Conservation (phyloP, 2,888 invertebrate species). For the Ichneumoninae sp. region DNA sequence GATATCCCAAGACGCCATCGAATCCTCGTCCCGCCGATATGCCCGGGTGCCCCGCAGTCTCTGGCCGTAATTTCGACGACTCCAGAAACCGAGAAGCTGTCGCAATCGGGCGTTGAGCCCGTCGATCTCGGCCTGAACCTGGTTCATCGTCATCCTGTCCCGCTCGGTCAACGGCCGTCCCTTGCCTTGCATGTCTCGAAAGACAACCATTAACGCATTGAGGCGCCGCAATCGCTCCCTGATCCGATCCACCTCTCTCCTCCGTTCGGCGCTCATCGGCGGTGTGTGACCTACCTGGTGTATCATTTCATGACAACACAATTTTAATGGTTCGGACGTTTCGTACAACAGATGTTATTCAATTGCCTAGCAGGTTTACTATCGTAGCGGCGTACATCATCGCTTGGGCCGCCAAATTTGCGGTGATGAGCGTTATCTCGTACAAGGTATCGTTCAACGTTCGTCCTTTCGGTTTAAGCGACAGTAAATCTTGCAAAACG, state of each 20-base stretch:
- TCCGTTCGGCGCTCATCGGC: conserved; percentile 1
- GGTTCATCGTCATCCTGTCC: conserved; percentile 11
- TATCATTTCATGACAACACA: too few species aligned
- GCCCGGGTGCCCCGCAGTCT: neutral
- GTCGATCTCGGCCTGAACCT: neutral
- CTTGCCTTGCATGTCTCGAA: neutral
- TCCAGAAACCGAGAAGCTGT: neutral
- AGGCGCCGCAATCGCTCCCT: neutral
- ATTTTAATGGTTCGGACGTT: too few species aligned
- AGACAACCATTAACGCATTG: neutral
- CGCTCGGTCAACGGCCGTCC: neutral
- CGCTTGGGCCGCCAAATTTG: neutral
- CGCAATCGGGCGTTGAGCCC: conserved; percentile 7
- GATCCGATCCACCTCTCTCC: conserved; percentile 5
- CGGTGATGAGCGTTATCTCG: neutral
- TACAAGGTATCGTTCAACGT: neutral
- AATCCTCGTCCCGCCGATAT: conserved; percentile 1
- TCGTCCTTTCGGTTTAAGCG: neutral
- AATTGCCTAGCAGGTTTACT: neutral
- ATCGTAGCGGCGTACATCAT: conserved; percentile 6
- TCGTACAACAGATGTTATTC: neutral
- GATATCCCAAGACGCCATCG: conserved; percentile 1
- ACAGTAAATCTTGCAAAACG: neutral
- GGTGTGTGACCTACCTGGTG: neutral
- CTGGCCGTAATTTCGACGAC: neutral